These are phyloP conservation scores for Galerucella calmariensis DNA, from an alignment of 2,888 invertebrate species.

Conservation along the genomic window DNA sequence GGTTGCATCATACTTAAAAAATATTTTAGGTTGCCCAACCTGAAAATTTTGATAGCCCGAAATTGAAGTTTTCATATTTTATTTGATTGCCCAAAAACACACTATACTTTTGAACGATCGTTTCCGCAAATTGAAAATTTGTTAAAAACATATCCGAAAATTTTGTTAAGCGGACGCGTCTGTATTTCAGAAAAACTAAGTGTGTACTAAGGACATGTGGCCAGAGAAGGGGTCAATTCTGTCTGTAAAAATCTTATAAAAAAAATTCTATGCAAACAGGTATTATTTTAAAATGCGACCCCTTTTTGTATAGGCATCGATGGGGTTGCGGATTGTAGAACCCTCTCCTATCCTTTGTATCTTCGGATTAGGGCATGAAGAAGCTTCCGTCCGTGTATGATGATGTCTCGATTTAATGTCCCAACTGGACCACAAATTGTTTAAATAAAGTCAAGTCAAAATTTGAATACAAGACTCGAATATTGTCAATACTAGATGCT, in stretches of 20 bases:
- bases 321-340: constrained; percentile 40
- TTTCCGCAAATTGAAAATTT: constrained; percentile 32
- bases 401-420: constrained; percentile 47
- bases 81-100: constrained; percentile 49
- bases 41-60: constrained; percentile 39
- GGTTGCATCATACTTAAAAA: constrained; percentile 54
- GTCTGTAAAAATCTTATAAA: constrained; percentile 61
- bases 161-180: constrained; percentile 49
- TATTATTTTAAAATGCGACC: constrained; percentile 56
- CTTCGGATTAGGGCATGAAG: constrained; percentile 41
- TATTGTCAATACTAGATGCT: neutral
- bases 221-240: constrained; percentile 57
- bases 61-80: constrained; percentile 25
- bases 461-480: neutral
- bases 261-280: constrained; percentile 62
- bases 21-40: constrained; percentile 42
- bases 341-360: constrained; percentile 40
- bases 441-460: constrained; percentile 7
- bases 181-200: constrained; percentile 52
- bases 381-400: constrained; percentile 42
- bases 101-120: constrained; percentile 38
- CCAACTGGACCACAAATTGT: constrained; percentile 39
- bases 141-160: constrained; percentile 50
- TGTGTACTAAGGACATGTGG: constrained; percentile 52
- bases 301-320: constrained; percentile 44